phyloP scores from a whole-genome alignment of 2,888 invertebrate genomes.

The Euzophera pinguis region DNA sequence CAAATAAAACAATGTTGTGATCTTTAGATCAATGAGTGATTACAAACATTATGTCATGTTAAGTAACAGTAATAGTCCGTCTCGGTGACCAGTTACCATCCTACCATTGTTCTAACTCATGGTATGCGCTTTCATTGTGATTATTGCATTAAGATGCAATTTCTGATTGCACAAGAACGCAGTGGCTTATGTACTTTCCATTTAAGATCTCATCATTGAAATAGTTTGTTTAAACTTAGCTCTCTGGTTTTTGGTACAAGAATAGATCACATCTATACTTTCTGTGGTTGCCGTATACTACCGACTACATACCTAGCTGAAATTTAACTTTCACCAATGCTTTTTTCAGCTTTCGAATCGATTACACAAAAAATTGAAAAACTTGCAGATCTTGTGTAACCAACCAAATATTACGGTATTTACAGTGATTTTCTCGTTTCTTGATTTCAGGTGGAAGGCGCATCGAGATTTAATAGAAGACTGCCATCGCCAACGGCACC shows the following conservation, averaged over 20 bases:
- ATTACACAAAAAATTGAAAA: too few species aligned
- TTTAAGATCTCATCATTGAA: not conserved
- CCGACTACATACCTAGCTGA: too few species aligned
- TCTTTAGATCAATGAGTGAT: not conserved
- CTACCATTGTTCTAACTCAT: constrained; percentile 47
- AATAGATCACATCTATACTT: too few species aligned
- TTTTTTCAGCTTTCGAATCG: too few species aligned
- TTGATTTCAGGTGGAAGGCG: constrained; percentile 58
- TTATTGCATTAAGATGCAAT: constrained; percentile 31
- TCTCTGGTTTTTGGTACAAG: too few species aligned
- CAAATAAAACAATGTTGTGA: not conserved
- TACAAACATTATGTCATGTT: constrained; percentile 33
- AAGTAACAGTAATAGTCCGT: constrained; percentile 38
- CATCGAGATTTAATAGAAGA: constrained; percentile 51
- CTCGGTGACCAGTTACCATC: constrained; percentile 41
- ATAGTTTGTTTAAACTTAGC: constrained; percentile 7
- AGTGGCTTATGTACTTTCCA: constrained; percentile 19
- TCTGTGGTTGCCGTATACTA: too few species aligned
- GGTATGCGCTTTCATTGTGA: constrained; percentile 34
- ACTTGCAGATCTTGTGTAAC: too few species aligned
- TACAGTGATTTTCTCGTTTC: too few species aligned
- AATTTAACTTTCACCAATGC: too few species aligned
- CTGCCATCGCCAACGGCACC: constrained; percentile 37
- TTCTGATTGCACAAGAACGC: constrained; percentile 34
- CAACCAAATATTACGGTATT: too few species aligned